Evolutionary conservation across 2,888 invertebrate species (phyloP).

Genomic region (Brenthis hecate): DNA sequence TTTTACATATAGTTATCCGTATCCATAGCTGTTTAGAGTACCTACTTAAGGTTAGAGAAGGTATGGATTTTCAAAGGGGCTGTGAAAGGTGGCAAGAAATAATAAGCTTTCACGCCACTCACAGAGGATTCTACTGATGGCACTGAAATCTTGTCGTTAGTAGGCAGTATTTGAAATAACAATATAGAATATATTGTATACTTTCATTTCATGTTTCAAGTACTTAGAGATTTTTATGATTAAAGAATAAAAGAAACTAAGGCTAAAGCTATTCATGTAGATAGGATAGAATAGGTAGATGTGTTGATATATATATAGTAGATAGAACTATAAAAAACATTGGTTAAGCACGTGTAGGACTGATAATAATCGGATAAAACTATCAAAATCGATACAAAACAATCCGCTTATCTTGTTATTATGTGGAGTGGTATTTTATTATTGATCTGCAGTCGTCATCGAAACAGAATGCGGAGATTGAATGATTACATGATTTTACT

Average conservation of each 20-base stretch:
- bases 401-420: constrained; percentile 36
- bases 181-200: no score
- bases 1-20: no score
- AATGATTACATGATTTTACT: constrained; percentile 37
- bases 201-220: no score
- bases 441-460: constrained; percentile 40
- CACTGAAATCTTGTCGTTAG: constrained; percentile 19
- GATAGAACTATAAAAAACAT: constrained; percentile 12
- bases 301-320: background rate
- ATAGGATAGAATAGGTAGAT: no score
- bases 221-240: no score
- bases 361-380: constrained; percentile 20
- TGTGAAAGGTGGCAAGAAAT: constrained; percentile 29
- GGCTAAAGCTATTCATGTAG: no score
- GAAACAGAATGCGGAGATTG: constrained; percentile 23
- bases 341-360: constrained; percentile 14
- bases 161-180: no score
- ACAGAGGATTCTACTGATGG: constrained; percentile 29
- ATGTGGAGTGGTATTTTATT: constrained; percentile 36
- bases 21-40: constrained; percentile 7
- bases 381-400: constrained; percentile 35
- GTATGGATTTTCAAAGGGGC: constrained; percentile 24
- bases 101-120: constrained; percentile 34
- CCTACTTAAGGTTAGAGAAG: constrained; percentile 18
- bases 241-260: no score